Conservation (phyloP, 2,113 vertebrate genomes). For the Clarias gariepinus region DNA sequence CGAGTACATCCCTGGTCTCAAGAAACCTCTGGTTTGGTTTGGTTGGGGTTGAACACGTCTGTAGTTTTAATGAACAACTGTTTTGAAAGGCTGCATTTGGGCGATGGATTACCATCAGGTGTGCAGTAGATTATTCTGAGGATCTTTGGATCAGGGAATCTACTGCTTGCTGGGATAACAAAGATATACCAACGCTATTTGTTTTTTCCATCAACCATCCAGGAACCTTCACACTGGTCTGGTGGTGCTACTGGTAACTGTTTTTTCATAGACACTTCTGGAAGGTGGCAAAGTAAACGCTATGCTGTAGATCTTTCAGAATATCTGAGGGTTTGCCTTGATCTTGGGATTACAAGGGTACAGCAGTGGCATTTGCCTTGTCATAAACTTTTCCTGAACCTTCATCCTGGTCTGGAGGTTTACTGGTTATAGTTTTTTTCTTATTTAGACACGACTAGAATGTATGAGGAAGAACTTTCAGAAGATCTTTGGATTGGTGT, state of each 20-base stretch:
- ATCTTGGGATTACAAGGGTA: slow-evolving; percentile 62
- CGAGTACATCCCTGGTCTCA: background rate
- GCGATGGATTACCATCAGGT: too few relatives aligned
- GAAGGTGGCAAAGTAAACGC: background rate
- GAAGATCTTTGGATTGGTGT: background rate
- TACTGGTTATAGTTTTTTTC: too few relatives aligned
- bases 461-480: too few relatives aligned
- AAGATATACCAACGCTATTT: slow-evolving; percentile 62
- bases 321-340: background rate
- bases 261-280: background rate
- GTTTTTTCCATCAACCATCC: background rate
- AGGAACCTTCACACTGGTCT: background rate
- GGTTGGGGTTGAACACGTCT: background rate
- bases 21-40: slow-evolving; percentile 2
- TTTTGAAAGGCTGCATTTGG: background rate
- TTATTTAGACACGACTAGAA: too few relatives aligned
- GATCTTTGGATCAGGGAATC: background rate
- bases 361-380: slow-evolving; percentile 45
- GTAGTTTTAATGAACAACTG: background rate
- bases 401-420: too few relatives aligned
- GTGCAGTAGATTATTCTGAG: background rate
- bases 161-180: slow-evolving; percentile 38
- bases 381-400: background rate
- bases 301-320: background rate
- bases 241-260: background rate